Base-by-base conservation (phyloP, 2,888 invertebrate species). In the Andrena chrysosceles region DNA sequence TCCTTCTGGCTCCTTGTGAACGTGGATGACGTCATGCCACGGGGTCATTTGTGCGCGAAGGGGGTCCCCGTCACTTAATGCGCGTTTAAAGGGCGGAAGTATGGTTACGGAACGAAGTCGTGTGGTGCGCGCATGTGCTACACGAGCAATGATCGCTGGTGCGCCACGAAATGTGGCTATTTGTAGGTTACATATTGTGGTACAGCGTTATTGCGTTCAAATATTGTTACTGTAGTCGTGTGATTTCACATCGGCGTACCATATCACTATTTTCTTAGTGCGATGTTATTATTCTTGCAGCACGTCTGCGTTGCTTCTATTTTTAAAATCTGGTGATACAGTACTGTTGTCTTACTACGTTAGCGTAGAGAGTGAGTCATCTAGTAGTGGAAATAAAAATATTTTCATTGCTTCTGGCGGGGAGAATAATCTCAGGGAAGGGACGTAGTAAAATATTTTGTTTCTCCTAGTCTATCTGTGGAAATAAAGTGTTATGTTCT, bases 21-120 rank as follows among this genome's bases (percentile, higher is more conserved):
- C 35, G 48, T 31, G 75, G 72, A 81, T 87, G 87, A 87, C 81
- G 87, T 87, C 87, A 89, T 81, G 81, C 31, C 56, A 64, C 71
- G 23, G 85, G 85, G 85, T 87, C 85, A 87, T 87, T 87, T 85
- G 69, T 77, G 79, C 79, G 67, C 71, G 59, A 78, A 79, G 73
- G 83, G 87, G 80, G 76, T 80, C 76, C 74, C 42, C 35, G 76
- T 54, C 76, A 66, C 81, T 89, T 89, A 89, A 83, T 80, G 71
- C 70, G 78, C 76, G 75, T 76, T 87, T 87, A 89, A 87, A 89
- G 85, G 81, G 83, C 85, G 87, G 87, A 87, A 89, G 79, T 72
- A 63, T 75, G 72, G 83, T 89, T 87, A 85, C 71, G 77, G 80
- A 75, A 77, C 77, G 49, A 77, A 75, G 31, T 73, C 56, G 54